These are phyloP conservation scores for Venustaconcha ellipsiformis DNA, from an alignment of 1,140 invertebrate genomes.

Conservation along the genomic window DNA sequence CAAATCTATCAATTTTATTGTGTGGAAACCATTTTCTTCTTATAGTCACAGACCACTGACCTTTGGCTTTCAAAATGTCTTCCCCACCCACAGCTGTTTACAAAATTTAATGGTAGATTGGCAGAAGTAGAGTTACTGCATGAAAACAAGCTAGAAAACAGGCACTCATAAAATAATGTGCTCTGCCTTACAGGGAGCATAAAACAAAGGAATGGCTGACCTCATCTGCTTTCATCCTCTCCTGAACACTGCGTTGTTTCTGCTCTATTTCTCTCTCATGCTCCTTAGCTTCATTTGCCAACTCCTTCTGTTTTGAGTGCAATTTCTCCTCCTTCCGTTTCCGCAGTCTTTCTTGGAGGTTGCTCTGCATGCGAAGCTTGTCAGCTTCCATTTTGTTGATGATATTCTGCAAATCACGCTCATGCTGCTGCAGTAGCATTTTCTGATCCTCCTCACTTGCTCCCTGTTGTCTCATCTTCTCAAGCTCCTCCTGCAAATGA, in stretches of 20 bases:
- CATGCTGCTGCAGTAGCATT: slow-evolving; percentile 57
- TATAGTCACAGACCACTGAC: too few relatives aligned
- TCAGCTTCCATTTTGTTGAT: slow-evolving; percentile 64
- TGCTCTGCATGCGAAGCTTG: slow-evolving; percentile 62
- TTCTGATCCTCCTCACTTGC: slow-evolving; percentile 60
- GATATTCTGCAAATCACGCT: slow-evolving; percentile 55
- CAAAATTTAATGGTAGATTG: too few relatives aligned
- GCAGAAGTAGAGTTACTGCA: too few relatives aligned
- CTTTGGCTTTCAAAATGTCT: too few relatives aligned
- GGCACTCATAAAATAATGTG: background rate
- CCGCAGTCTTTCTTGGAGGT: slow-evolving; percentile 58
- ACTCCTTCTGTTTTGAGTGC: slow-evolving; percentile 45
- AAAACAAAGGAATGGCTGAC: slow-evolving; percentile 24
- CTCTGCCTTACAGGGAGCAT: too few relatives aligned
- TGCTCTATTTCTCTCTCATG: slow-evolving; percentile 50
- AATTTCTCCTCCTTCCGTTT: slow-evolving; percentile 57
- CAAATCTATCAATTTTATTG: too few relatives aligned
- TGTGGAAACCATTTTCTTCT: too few relatives aligned
- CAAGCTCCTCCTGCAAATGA: slow-evolving; percentile 54
- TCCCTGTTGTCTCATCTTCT: slow-evolving; percentile 47
- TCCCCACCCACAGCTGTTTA: too few relatives aligned
- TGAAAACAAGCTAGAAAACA: too few relatives aligned
- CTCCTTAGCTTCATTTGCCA: slow-evolving; percentile 49
- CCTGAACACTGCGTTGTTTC: slow-evolving; percentile 51
- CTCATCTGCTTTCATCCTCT: slow-evolving; percentile 59